These are phyloP conservation scores for Anarhynchus alexandrinus DNA, from an alignment of 2,113 vertebrate genomes.

Conservation along the genomic window DNA sequence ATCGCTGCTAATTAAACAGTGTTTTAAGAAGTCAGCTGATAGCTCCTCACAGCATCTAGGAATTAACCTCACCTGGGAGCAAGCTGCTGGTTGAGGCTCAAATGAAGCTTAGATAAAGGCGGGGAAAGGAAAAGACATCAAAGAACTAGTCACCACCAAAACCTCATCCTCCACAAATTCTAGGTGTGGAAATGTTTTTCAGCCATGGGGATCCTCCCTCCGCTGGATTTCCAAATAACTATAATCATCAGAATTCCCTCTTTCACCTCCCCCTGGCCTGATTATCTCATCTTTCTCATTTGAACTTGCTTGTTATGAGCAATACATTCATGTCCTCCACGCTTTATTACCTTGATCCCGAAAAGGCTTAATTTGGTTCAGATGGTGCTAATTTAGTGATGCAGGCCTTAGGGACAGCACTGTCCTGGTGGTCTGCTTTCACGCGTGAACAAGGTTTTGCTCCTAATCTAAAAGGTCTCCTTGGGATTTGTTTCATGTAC, in stretches of 20 bases:
- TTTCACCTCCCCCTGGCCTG: slow-evolving; percentile 39
- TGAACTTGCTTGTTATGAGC: slow-evolving; percentile 7
- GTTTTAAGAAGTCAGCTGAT: slow-evolving; percentile 43
- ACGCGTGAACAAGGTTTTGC: background rate
- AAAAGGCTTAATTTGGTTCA: slow-evolving; percentile 5
- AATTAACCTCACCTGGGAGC: slow-evolving; percentile 60
- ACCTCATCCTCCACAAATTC: slow-evolving; percentile 59
- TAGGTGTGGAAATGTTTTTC: slow-evolving; percentile 61
- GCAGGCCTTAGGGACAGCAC: background rate
- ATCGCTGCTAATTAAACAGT: slow-evolving; percentile 52
- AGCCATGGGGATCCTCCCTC: slow-evolving; percentile 51
- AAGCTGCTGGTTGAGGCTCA: slow-evolving; percentile 35
- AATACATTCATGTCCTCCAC: background rate
- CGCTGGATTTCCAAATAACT: slow-evolving; percentile 25
- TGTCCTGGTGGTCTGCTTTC: background rate
- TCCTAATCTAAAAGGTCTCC: background rate
- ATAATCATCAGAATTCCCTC: slow-evolving; percentile 53
- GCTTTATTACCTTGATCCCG: background rate
- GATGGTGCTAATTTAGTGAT: background rate
- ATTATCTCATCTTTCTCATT: slow-evolving; percentile 51
- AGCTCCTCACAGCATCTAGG: slow-evolving; percentile 22
- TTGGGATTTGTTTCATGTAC: background rate
- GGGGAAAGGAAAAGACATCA: slow-evolving; percentile 48
- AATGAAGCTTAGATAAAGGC: slow-evolving; percentile 51
- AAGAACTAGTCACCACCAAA: slow-evolving; percentile 47